Evolutionary conservation across 2,888 invertebrate genomes (phyloP).

Genomic region (Eurytoma californica): DNA sequence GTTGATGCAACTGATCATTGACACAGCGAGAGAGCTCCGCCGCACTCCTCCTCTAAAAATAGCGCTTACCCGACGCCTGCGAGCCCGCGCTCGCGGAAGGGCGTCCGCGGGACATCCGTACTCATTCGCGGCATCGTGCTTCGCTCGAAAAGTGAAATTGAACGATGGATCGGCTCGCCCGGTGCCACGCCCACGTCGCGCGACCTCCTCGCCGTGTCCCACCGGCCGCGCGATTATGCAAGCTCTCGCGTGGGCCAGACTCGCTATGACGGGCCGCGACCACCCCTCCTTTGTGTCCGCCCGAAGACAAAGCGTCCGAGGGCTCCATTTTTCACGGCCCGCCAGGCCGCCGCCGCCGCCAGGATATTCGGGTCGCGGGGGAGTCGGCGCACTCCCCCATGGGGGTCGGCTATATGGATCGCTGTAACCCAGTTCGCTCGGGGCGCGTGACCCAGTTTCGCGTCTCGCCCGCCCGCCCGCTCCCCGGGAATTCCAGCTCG

Average conservation of each 20-base stretch:
- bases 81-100: not conserved
- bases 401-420: not conserved
- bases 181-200: constrained; percentile 44
- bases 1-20: constrained; percentile 5
- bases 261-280: not conserved
- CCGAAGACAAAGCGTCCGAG: not conserved
- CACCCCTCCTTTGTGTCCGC: not conserved
- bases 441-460: constrained; percentile 64
- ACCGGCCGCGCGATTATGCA: not conserved
- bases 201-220: constrained; percentile 37
- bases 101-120: not conserved
- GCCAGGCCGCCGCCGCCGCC: not conserved
- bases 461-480: constrained; percentile 26
- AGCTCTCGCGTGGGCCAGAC: not conserved
- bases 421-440: constrained; percentile 59
- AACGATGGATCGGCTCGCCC: constrained; percentile 25
- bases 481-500: constrained; percentile 66
- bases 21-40: not conserved
- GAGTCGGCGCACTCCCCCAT: too few species aligned
- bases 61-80: not conserved
- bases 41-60: not conserved
- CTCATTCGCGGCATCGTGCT: too few species aligned
- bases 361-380: constrained; percentile 19
- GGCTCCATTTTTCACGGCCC: constrained; percentile 10
- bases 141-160: constrained; percentile 45